These are phyloP conservation scores for Gobio gobio DNA, from an alignment of 2,113 vertebrate species.

Conservation along the genomic window DNA sequence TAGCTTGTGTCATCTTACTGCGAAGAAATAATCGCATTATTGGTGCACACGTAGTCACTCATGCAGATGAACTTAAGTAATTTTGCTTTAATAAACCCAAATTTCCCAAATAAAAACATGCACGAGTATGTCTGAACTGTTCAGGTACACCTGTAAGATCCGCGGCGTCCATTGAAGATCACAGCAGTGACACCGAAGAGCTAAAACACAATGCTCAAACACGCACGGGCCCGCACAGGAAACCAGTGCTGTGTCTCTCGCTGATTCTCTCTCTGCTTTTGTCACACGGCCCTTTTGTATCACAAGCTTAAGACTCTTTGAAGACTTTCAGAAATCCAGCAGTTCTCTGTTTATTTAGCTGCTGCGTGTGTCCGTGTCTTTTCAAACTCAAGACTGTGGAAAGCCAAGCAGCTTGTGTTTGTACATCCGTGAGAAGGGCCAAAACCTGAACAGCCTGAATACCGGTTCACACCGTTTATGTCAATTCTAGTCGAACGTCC, in stretches of 20 bases:
- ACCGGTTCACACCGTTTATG: background rate
- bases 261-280: slow-evolving; percentile 57
- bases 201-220: slow-evolving; percentile 3
- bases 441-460: background rate
- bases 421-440: background rate
- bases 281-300: slow-evolving; percentile 52
- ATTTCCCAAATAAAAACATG: background rate
- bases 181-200: background rate
- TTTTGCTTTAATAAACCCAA: background rate
- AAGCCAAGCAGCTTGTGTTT: slow-evolving; percentile 38
- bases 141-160: slow-evolving; percentile 9
- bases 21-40: too few relatives aligned
- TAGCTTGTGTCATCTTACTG: too few relatives aligned
- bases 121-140: background rate
- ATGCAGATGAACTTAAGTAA: background rate
- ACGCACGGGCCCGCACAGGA: background rate
- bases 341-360: slow-evolving; percentile 68
- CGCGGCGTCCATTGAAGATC: background rate
- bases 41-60: too few relatives aligned
- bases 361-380: slow-evolving; percentile 59
- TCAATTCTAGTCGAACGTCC: background rate
- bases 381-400: slow-evolving; percentile 61
- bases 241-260: background rate
- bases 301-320: slow-evolving; percentile 67
- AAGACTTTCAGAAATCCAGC: slow-evolving; percentile 63